These are phyloP conservation scores for Dendroctonus valens DNA, from an alignment of 1,140 invertebrate genomes.

Conservation along the genomic window DNA sequence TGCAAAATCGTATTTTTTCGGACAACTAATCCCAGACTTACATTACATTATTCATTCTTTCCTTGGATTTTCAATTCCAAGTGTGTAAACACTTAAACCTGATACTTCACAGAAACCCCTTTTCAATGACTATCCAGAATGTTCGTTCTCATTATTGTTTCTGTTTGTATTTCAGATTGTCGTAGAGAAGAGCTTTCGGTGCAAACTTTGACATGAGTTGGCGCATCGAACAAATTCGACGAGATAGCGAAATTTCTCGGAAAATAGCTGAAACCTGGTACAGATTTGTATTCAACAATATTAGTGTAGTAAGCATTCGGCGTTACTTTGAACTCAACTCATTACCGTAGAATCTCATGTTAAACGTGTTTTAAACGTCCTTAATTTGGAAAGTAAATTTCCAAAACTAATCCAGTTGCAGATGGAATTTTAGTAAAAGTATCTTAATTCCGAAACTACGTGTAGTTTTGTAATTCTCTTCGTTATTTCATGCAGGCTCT, in stretches of 20 bases:
- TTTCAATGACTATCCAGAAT: conserved; percentile 9
- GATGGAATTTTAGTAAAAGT: no score
- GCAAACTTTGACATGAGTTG: neutral
- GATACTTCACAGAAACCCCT: conserved; percentile 4
- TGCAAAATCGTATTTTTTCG: no score
- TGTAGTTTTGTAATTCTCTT: no score
- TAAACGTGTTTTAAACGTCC: neutral
- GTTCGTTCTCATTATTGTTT: conserved; percentile 17
- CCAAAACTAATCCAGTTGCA: no score
- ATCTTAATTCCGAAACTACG: no score
- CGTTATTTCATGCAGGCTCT: no score
- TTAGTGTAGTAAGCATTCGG: neutral
- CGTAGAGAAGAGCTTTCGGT: neutral
- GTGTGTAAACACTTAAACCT: conserved; percentile 19
- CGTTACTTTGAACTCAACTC: neutral
- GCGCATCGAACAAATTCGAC: neutral
- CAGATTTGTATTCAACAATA: neutral
- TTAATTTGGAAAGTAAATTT: no score
- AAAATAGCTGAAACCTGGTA: neutral
- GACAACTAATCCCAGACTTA: no score
- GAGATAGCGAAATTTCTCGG: neutral
- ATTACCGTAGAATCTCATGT: neutral
- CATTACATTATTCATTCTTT: neutral
- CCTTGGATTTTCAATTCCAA: neutral
- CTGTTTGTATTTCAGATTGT: conserved; percentile 16